Conservation (phyloP, 1,140 invertebrate species). For the Streblospio benedicti region DNA sequence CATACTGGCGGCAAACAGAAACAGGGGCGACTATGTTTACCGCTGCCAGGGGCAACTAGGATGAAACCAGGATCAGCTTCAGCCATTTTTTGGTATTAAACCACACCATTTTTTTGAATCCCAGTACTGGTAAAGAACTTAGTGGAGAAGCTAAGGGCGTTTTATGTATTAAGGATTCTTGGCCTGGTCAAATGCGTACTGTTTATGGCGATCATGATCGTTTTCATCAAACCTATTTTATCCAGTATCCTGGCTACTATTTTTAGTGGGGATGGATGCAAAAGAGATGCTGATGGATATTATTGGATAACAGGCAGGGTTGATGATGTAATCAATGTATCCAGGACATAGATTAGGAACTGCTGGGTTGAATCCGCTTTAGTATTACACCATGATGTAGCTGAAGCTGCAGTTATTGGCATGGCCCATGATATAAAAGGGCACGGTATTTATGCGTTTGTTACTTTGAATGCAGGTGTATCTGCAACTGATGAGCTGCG, state of each 20-base stretch:
- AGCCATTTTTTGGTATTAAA: constrained; percentile 91
- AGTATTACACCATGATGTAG: constrained; percentile 52
- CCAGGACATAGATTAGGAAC: constrained; percentile 55
- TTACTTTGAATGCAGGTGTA: constrained; percentile 36
- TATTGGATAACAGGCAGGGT: constrained; percentile 87
- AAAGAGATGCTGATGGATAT: constrained; percentile 84
- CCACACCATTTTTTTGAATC: no score
- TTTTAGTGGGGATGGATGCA: constrained; percentile 59
- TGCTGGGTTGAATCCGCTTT: constrained; percentile 84
- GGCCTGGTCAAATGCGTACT: constrained; percentile 50
- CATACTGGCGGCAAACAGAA: constrained; percentile 65
- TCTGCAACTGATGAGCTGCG: no score
- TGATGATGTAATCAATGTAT: constrained; percentile 48
- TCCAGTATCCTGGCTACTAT: constrained; percentile 44
- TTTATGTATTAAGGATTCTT: constrained; percentile 45
- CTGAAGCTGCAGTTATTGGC: constrained; percentile 50
- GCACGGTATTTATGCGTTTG: constrained; percentile 46
- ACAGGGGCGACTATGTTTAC: constrained; percentile 75
- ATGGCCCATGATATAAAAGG: constrained; percentile 51
- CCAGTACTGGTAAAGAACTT: no score
- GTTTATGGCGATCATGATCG: constrained; percentile 49
- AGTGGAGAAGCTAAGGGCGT: constrained; percentile 35
- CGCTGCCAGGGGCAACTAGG: constrained; percentile 84
- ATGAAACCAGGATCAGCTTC: constrained; percentile 94
- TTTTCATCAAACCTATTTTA: constrained; percentile 48